Conservation (phyloP, 2,797 vertebrate species). For the Danio albolineatus region DNA sequence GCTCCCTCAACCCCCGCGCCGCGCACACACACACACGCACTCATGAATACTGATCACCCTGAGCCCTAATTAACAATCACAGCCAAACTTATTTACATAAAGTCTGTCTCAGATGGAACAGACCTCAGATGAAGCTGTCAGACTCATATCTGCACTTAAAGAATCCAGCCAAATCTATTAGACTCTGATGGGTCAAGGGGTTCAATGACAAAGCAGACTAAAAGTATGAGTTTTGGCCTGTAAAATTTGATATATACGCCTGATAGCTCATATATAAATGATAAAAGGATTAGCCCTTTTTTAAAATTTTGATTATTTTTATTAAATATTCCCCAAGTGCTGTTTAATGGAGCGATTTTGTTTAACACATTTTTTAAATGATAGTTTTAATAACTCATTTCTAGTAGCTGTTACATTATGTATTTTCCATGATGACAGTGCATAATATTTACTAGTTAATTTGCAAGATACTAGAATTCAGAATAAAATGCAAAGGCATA, state of each 20-base stretch:
- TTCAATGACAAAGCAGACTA: neutral
- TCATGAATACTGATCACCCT: slow-evolving; percentile 94
- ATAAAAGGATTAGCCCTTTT: too few species aligned
- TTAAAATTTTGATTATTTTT: too few species aligned
- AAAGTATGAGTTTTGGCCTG: neutral
- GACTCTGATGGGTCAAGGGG: neutral
- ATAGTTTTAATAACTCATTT: too few species aligned
- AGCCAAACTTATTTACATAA: slow-evolving; percentile 61
- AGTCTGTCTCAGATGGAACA: slow-evolving; percentile 51
- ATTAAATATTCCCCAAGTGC: too few species aligned
- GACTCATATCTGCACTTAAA: slow-evolving; percentile 48
- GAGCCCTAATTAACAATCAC: slow-evolving; percentile 95
- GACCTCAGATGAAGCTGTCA: slow-evolving; percentile 58
- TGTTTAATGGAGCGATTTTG: too few species aligned
- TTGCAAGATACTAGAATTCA: too few species aligned
- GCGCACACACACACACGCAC: slow-evolving; percentile 87
- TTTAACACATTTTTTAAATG: too few species aligned
- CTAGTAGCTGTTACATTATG: too few species aligned
- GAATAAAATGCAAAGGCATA: too few species aligned
- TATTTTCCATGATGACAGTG: too few species aligned
- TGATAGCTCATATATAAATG: too few species aligned
- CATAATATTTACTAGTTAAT: too few species aligned
- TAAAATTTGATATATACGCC: neutral
- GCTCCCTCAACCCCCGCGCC: slow-evolving; percentile 84
- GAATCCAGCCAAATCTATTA: neutral